Base-by-base conservation (phyloP, 2,888 invertebrate genomes). In the Chrysomela aeneicollis region DNA sequence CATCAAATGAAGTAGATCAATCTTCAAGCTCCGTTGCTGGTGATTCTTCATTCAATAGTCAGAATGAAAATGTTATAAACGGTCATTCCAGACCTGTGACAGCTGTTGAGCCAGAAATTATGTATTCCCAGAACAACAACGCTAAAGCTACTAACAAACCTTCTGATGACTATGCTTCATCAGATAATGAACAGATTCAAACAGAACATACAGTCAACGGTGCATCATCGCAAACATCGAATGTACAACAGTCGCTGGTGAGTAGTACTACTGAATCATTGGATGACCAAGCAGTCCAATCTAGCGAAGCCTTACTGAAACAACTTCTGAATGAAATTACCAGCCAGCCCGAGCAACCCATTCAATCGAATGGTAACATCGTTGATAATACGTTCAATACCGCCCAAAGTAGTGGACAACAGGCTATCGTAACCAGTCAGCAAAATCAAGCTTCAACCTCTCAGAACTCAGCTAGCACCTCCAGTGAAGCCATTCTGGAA, bases 61-160 rank as follows among this genome's bases (percentile, higher is more conserved):
- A 47, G 12, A 2, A 35, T 6, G 35, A 10, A 10, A 9, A 2
- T 10, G 2, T 42, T 15, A 6, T 42, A 8, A 42, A 42, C n/a
- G 42, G 42, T 12, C 42, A 42, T 42, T 42, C 42, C 42, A 42
- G 42, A 42, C 42, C 42, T 42, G 42, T 42, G 42, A 42, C 12
- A n/a, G 1, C 15, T 4, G n/a, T 4, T 2, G 42, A 10, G 4
- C 42, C 42, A 26, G 26, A 26, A 26, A 26, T 3, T 26, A 6
- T 26, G 3, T 26, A 3, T 35, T 35, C 12, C 15, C 42, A 42
- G 15, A 42, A 42, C 42, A 42, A 1, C 42, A 15, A 42, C 42
- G 15, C 42, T 42, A 15, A 1, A 42, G 42, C 6, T 42, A 12
- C 4, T 3, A 42, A 15, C 15, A 4, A 42, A 42, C n/a, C 42